Conservation (phyloP, 2,888 invertebrate species). For the Nebria brevicollis region DNA sequence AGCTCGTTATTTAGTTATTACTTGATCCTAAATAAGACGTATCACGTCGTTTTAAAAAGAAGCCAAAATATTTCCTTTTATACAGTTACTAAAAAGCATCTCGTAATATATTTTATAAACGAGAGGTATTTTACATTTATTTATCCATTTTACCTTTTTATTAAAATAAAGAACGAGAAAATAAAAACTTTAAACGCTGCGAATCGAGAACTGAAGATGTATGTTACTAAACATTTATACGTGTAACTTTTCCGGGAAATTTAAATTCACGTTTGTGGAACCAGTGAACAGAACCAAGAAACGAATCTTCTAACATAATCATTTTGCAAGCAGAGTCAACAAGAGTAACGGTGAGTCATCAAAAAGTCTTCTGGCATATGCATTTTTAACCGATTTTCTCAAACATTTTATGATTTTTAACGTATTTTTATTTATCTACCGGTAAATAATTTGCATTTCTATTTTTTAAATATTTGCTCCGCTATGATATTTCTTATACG, state of each 20-base stretch:
- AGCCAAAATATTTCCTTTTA: background rate
- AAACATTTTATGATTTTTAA: background rate
- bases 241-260: background rate
- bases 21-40: background rate
- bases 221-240: background rate
- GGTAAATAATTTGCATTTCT: too few relatives aligned
- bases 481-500: too few relatives aligned
- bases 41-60: background rate
- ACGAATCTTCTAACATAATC: background rate
- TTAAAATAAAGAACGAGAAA: background rate
- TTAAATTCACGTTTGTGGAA: background rate
- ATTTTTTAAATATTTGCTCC: too few relatives aligned
- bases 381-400: background rate
- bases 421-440: too few relatives aligned
- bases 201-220: background rate
- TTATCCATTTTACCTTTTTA: background rate
- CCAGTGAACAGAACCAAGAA: background rate
- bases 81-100: background rate
- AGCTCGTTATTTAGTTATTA: background rate
- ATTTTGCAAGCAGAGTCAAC: background rate
- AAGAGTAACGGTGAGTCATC: background rate
- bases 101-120: background rate
- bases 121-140: background rate
- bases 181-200: background rate
- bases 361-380: background rate